phyloP scores from a whole-genome alignment of 1,140 invertebrate species.

The Diuraphis noxia region DNA sequence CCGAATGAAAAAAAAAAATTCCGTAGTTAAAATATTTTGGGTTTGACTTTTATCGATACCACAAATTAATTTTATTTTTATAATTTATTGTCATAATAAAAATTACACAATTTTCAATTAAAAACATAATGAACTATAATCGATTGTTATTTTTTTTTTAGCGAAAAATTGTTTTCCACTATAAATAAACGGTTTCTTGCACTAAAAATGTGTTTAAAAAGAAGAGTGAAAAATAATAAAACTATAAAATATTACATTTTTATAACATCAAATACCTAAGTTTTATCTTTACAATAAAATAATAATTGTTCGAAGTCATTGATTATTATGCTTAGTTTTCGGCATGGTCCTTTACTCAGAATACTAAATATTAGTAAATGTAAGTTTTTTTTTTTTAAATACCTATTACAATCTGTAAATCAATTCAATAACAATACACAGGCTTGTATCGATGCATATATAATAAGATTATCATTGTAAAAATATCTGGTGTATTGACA shows the following conservation, averaged over 20 bases:
- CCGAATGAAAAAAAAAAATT: background rate
- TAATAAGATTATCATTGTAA: no score
- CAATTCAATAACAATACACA: background rate
- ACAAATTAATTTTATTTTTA: background rate
- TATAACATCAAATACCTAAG: background rate
- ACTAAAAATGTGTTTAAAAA: background rate
- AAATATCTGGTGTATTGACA: no score
- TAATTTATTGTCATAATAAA: background rate
- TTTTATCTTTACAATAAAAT: background rate
- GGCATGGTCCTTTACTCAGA: background rate
- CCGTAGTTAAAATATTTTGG: background rate
- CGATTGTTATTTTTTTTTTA: background rate
- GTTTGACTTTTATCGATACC: background rate
- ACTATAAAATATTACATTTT: background rate
- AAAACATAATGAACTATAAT: background rate
- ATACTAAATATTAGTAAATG: background rate
- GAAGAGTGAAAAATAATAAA: background rate
- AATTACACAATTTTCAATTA: background rate
- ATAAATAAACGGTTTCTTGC: background rate
- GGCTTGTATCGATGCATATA: background rate
- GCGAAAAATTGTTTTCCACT: background rate
- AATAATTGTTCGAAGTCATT: background rate
- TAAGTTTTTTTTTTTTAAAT: background rate
- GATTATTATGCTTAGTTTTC: background rate
- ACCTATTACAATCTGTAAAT: background rate